phyloP scores from a whole-genome alignment of 2,888 invertebrate genomes.

The Yponomeuta evonymella region DNA sequence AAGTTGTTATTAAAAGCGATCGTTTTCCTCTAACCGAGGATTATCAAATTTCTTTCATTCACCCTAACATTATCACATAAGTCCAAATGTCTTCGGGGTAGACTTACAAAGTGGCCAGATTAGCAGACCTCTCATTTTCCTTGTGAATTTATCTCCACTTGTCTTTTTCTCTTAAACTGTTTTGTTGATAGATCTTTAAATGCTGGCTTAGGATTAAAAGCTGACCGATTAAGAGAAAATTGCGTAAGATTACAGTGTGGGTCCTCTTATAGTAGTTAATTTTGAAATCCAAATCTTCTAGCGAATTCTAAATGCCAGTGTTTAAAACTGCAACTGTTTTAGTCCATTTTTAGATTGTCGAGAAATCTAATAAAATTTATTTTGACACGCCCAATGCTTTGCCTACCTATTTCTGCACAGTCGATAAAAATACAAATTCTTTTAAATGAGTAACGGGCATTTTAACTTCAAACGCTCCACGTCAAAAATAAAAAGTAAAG shows the following conservation, averaged over 20 bases:
- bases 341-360: background rate
- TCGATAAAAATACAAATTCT: too few species aligned
- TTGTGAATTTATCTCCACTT: conserved; percentile 29
- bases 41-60: conserved; percentile 72
- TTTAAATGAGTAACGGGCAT: too few species aligned
- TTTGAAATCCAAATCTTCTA: too few species aligned
- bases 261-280: conserved; percentile 32
- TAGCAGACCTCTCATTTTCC: conserved; percentile 23
- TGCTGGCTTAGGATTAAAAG: conserved; percentile 32
- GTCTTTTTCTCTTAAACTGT: conserved; percentile 2
- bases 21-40: conserved; percentile 66
- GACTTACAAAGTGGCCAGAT: conserved; percentile 36
- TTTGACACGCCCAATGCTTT: background rate
- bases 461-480: too few species aligned
- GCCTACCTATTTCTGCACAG: background rate
- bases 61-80: conserved; percentile 73
- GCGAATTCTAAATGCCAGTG: background rate
- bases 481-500: too few species aligned
- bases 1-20: conserved; percentile 69
- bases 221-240: conserved; percentile 68
- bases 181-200: conserved; percentile 12
- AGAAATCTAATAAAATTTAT: background rate
- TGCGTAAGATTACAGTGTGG: conserved; percentile 66
- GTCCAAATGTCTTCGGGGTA: conserved; percentile 68
- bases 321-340: background rate